Conservation (phyloP, 2,113 vertebrate genomes). For the Gopherus flavomarginatus region DNA sequence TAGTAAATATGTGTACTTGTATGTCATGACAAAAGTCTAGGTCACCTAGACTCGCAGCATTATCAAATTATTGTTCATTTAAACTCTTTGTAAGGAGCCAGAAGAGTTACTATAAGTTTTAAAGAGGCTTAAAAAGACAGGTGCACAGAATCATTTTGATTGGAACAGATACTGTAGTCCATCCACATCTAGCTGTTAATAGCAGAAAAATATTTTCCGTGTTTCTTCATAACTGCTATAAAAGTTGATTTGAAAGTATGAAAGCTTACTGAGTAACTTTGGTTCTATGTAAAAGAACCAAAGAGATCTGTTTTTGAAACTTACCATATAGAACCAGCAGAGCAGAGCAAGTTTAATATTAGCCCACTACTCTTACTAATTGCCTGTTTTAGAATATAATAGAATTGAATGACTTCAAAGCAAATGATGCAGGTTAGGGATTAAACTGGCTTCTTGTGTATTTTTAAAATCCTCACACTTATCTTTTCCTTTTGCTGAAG, state of each 20-base stretch:
- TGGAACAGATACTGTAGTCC: not conserved
- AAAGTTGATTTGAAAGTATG: conserved; percentile 5
- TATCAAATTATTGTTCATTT: not conserved
- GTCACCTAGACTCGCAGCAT: not conserved
- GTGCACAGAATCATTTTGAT: not conserved
- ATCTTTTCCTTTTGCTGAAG: conserved; percentile 43
- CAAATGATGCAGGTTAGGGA: conserved; percentile 25
- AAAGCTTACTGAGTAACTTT: not conserved
- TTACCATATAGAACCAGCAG: not conserved
- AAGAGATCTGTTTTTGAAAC: not conserved
- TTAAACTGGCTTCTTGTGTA: conserved; percentile 58
- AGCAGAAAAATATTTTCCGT: conserved; percentile 10
- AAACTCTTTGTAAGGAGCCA: not conserved
- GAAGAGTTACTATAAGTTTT: not conserved
- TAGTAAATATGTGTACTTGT: not conserved
- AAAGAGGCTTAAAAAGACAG: conserved; percentile 9
- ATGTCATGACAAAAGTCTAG: not conserved
- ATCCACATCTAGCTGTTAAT: not conserved
- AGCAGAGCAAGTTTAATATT: not conserved
- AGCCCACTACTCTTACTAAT: not conserved
- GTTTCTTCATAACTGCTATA: conserved; percentile 60
- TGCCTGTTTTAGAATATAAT: conserved; percentile 12
- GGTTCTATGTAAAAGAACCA: not conserved
- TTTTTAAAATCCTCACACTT: conserved; percentile 65
- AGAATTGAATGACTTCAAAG: conserved; percentile 46